These are phyloP conservation scores for Acrocephalus scirpaceus DNA, from an alignment of 2,797 vertebrate genomes.

Conservation along the genomic window DNA sequence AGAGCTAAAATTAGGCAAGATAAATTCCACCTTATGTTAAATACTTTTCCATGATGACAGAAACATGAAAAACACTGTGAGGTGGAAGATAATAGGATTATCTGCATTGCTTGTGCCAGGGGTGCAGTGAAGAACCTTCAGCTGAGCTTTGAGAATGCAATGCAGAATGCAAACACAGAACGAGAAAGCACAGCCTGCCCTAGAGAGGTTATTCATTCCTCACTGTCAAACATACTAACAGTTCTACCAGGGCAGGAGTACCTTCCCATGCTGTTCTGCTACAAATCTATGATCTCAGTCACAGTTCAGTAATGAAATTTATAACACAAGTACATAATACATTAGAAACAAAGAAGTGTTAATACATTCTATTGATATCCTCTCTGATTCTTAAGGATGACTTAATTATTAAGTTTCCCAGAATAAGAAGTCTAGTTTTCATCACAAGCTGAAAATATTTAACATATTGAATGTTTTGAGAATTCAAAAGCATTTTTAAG, in stretches of 20 bases:
- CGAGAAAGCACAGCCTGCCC: neutral
- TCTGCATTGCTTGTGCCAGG: neutral
- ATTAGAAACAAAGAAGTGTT: neutral
- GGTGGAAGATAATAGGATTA: neutral
- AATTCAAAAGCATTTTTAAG: neutral
- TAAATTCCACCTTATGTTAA: conserved; percentile 39
- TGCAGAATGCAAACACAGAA: neutral
- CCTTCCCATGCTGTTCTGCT: neutral
- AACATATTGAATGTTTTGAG: neutral
- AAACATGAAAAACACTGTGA: neutral
- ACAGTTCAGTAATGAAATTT: neutral
- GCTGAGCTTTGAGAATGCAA: accelerated
- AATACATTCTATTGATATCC: neutral
- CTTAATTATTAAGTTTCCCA: neutral
- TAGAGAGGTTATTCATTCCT: neutral
- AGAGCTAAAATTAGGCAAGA: conserved; percentile 45
- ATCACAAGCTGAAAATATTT: neutral
- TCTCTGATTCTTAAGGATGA: neutral
- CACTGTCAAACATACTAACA: neutral
- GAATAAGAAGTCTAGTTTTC: neutral
- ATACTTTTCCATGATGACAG: neutral
- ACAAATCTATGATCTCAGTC: neutral
- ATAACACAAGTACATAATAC: neutral
- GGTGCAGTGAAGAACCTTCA: neutral
- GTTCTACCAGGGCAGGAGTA: neutral